Evolutionary conservation across 2,113 vertebrate genomes (phyloP).

Genomic region (Sebastes fasciatus): DNA sequence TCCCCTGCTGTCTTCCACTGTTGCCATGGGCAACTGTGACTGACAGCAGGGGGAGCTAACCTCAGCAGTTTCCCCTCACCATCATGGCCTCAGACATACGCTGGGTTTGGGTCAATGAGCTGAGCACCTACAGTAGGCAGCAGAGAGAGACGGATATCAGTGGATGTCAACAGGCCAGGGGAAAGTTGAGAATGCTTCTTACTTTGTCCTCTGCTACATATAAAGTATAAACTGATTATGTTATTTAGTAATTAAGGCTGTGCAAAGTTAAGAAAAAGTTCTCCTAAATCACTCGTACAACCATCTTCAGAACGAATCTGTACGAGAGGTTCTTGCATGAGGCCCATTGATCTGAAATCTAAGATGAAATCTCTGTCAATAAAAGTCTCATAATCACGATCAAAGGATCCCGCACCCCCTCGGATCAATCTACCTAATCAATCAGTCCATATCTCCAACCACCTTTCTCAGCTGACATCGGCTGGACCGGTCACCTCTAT

Average conservation of each 20-base stretch:
- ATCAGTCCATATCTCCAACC: background rate
- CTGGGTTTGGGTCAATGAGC: conserved; percentile 79
- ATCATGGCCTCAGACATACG: conserved; percentile 65
- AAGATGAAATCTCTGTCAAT: background rate
- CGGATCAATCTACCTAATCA: conserved; percentile 2
- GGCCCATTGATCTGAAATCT: background rate
- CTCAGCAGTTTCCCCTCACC: conserved; percentile 83
- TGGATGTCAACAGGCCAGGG: background rate
- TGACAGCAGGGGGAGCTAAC: conserved; percentile 81
- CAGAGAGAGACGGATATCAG: conserved; percentile 2
- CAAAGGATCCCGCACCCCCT: background rate
- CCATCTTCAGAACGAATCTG: no score
- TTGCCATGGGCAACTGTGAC: conserved; percentile 30
- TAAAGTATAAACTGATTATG: background rate
- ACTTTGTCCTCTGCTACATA: background rate
- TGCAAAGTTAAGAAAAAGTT: no score
- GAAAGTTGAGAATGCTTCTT: background rate
- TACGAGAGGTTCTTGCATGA: no score
- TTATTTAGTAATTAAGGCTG: background rate
- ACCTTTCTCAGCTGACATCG: background rate
- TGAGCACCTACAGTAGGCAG: conserved; percentile 75
- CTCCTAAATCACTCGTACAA: no score
- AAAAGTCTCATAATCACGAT: conserved; percentile 1
- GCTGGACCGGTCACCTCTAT: conserved; percentile 25
- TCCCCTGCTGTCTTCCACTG: conserved; percentile 65